Percentiles rank a stretch among this genome's conserved stretches.
These are phyloP conservation scores for Craterocephalus amniculus DNA, from an alignment of 2,797 vertebrate species.

Conservation along the genomic window DNA sequence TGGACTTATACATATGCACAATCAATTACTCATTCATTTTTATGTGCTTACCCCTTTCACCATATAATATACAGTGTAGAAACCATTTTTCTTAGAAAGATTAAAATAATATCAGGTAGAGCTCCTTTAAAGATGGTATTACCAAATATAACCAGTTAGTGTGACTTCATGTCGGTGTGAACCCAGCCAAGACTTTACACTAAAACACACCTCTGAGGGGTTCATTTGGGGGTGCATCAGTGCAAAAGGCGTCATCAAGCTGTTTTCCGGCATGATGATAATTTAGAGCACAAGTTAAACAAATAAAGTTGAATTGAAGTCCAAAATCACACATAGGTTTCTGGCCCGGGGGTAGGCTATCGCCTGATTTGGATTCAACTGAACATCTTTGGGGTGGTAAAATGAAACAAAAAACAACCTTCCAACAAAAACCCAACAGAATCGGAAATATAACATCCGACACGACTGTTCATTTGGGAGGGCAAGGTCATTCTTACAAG, in stretches of 20 bases:
- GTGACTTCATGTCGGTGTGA: no score
- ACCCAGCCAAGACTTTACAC: no score
- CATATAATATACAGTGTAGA: no score
- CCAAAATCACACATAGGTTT: neutral
- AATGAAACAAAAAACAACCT: neutral
- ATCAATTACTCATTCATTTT: no score
- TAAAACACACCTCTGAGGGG: no score
- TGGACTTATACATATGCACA: no score
- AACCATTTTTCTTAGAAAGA: no score
- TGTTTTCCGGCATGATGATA: neutral
- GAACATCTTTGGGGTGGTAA: neutral
- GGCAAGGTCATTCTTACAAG: neutral
- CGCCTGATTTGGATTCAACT: neutral
- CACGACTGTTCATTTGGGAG: neutral
- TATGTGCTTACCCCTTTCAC: no score
- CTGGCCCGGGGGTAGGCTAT: neutral
- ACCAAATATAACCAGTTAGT: no score
- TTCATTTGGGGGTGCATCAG: neutral
- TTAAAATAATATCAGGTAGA: no score
- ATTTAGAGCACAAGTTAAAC: neutral
- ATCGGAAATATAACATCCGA: neutral
- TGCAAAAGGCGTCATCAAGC: neutral
- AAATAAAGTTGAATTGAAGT: no score
- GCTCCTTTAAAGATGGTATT: no score
- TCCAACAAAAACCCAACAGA: neutral